Percentiles rank a stretch among this genome's conserved stretches.
These are phyloP conservation scores for Podarcis lilfordi DNA, from an alignment of 2,797 vertebrate genomes.

Conservation along the genomic window DNA sequence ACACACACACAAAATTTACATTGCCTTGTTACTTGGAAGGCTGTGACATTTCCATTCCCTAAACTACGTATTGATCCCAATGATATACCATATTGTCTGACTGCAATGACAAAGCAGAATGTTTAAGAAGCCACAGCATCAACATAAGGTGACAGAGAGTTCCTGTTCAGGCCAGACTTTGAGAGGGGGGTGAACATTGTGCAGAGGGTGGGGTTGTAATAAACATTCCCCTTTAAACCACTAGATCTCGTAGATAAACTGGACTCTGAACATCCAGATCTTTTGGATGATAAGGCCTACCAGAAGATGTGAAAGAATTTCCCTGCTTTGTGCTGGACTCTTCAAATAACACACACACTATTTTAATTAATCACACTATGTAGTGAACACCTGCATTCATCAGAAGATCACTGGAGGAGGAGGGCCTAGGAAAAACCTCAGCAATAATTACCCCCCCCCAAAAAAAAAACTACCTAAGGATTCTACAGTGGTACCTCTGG, in stretches of 20 bases:
- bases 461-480: too few species aligned
- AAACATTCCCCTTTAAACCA: background rate
- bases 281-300: background rate
- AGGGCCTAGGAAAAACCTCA: too few species aligned
- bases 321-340: too few species aligned
- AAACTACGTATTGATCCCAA: slow-evolving; percentile 58
- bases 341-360: background rate
- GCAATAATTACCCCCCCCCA: too few species aligned
- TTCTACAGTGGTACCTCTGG: too few species aligned
- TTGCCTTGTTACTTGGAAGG: slow-evolving; percentile 62
- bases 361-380: background rate
- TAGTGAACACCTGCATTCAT: too few species aligned
- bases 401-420: too few species aligned
- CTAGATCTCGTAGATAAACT: background rate
- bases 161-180: slow-evolving; percentile 52
- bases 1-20: slow-evolving; percentile 22
- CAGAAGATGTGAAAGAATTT: background rate
- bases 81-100: slow-evolving; percentile 40
- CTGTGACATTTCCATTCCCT: slow-evolving; percentile 64
- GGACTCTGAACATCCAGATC: background rate
- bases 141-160: slow-evolving; percentile 69
- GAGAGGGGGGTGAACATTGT: slow-evolving; percentile 40
- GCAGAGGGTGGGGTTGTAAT: background rate
- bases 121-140: slow-evolving; percentile 39
- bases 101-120: slow-evolving; percentile 55